Percentiles rank a stretch among this genome's conserved stretches.
phyloP scores from a whole-genome alignment of 2,797 vertebrate species.

The Smutsia temminckii region DNA sequence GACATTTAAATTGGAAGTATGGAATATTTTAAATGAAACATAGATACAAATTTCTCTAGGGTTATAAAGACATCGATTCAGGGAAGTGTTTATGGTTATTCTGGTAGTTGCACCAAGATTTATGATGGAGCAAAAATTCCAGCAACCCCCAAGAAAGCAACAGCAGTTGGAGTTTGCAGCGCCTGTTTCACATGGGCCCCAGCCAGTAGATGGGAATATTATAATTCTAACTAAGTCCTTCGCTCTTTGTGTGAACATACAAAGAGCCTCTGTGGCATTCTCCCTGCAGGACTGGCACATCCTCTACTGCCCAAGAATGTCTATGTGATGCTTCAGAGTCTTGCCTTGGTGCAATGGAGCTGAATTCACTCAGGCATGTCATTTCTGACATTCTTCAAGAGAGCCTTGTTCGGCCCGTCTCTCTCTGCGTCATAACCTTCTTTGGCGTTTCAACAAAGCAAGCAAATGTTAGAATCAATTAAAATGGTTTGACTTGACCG shows the following conservation, averaged over 20 bases:
- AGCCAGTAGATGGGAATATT: constrained; percentile 73
- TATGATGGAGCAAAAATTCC: constrained; percentile 75
- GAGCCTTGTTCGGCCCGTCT: constrained; percentile 57
- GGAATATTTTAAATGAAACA: constrained; percentile 75
- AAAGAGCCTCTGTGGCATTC: constrained; percentile 74
- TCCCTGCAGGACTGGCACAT: constrained; percentile 50
- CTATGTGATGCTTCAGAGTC: constrained; percentile 59
- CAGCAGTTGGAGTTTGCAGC: constrained; percentile 71
- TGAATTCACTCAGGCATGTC: constrained; percentile 56
- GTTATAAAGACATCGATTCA: constrained; percentile 64
- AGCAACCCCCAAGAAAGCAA: constrained; percentile 66
- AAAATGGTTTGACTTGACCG: constrained; percentile 56
- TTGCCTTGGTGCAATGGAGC: constrained; percentile 64
- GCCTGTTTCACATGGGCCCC: constrained; percentile 67
- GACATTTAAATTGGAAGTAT: constrained; percentile 56
- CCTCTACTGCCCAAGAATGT: constrained; percentile 56
- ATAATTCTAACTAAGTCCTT: constrained; percentile 75
- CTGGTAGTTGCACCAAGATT: constrained; percentile 67
- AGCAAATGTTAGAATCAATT: constrained; percentile 65
- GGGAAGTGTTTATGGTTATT: constrained; percentile 75
- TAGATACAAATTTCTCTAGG: constrained; percentile 56
- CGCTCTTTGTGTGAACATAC: constrained; percentile 62
- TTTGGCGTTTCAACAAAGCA: constrained; percentile 68
- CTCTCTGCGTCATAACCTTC: constrained; percentile 60
- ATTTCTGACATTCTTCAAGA: constrained; percentile 76